phyloP scores from a whole-genome alignment of 2,888 invertebrate species.

The Brenthis daphne region DNA sequence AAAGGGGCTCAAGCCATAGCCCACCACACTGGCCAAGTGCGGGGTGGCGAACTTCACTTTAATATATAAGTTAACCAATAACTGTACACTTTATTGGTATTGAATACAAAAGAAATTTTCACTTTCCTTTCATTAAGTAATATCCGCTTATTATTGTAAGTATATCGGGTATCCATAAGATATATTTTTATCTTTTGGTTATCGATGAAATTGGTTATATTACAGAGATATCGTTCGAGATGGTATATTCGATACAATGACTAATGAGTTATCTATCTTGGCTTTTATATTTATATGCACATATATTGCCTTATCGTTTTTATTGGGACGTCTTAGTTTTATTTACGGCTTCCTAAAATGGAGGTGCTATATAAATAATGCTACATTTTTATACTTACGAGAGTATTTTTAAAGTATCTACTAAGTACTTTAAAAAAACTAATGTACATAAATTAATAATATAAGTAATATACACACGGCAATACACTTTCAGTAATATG shows the following conservation, averaged over 20 bases:
- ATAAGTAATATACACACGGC: no score
- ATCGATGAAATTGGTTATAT: slow-evolving; percentile 13
- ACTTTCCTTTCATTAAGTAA: background rate
- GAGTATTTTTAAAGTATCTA: no score
- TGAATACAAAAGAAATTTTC: background rate
- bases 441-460: no score
- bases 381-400: no score
- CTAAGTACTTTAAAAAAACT: no score
- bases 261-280: slow-evolving; percentile 3
- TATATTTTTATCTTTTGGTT: slow-evolving; percentile 15
- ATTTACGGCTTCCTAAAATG: background rate
- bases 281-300: slow-evolving; percentile 16
- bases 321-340: slow-evolving; percentile 6
- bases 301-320: background rate
- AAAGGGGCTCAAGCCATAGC: no score
- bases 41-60: no score
- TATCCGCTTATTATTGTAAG: background rate
- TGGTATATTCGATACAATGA: slow-evolving; percentile 14
- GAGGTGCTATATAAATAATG: no score
- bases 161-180: slow-evolving; percentile 9
- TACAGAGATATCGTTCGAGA: slow-evolving; percentile 6
- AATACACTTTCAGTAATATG: no score
- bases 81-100: background rate
- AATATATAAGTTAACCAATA: no score
- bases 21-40: no score